These are phyloP conservation scores for Brachypodius melanocephalos DNA, from an alignment of 2,113 vertebrate species.

Conservation along the genomic window DNA sequence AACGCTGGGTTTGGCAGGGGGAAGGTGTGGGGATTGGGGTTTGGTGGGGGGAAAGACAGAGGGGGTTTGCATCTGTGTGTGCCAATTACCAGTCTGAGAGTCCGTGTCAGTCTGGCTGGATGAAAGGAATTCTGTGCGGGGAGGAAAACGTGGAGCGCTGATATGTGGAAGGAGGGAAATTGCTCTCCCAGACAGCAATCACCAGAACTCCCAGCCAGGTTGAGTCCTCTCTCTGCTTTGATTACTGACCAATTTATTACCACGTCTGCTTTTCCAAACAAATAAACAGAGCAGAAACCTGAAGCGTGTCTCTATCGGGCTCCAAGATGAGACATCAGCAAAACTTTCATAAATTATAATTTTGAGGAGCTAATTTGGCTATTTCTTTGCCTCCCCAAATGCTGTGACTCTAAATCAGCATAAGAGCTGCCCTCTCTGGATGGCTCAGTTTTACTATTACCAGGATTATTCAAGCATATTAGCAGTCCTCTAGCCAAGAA, in stretches of 20 bases:
- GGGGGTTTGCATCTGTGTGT: neutral
- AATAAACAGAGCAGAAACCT: neutral
- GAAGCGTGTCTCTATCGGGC: neutral
- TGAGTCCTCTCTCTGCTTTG: neutral
- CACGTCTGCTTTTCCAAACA: neutral
- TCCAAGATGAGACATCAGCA: neutral
- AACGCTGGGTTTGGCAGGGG: neutral
- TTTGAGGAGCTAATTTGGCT: neutral
- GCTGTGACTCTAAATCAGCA: neutral
- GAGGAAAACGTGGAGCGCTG: neutral
- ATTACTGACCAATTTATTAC: neutral
- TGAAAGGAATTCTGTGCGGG: neutral
- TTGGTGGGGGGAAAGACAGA: neutral
- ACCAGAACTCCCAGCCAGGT: neutral
- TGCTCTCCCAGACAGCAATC: neutral
- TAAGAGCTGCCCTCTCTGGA: neutral
- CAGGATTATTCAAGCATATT: constrained; percentile 31
- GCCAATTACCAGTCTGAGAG: neutral
- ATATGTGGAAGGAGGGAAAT: neutral
- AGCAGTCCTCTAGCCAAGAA: constrained; percentile 19
- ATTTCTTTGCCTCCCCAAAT: neutral
- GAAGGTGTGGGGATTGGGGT: neutral
- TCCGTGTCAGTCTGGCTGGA: neutral
- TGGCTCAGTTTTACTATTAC: neutral
- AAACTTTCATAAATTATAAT: neutral